Base-by-base conservation (phyloP, 2,797 vertebrate genomes). In the Etheostoma nigrum region DNA sequence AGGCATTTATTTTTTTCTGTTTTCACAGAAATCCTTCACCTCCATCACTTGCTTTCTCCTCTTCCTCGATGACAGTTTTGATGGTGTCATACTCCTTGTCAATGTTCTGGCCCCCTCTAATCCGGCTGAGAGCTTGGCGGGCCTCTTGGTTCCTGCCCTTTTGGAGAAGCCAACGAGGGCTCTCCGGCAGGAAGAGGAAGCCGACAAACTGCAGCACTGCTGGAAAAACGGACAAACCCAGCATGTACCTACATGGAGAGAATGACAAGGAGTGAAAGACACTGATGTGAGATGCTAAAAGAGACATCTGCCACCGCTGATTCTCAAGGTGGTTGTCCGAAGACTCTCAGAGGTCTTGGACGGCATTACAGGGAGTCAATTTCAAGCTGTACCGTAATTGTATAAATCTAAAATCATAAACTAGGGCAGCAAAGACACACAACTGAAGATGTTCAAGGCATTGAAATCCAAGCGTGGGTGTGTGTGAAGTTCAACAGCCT, bases 101-200 rank as follows among this genome's bases (percentile, higher is more conserved):
- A 0, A 97, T 95, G 16, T 90, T 93, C 78, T 92, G 95, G 72
- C 93, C 95, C 54, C 96, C 96, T 19, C 97, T 94, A 92, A 99
- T 98, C 49, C 89, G 94, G 76, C 90, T 91, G 6, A 99, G 96
- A 61, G 97, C 95, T 19, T 91, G 89, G 0, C 91, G 94, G n/a
- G 97, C 97, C 79, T 97, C 95, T 77, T 97, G 93, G 70, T 91
- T 93, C 58, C 94, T 94, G 10, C 97, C 98, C 85, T 97, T 98
- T 78, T 99, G 96, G 82, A 99, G 96, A 16, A 99, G 97, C 98
- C 98, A 99, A 49, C 98, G 96, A 2, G 98, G 98, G 85, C 98
- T 99, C 92, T 99, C 98, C 0, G 98, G 98, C 54, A 99, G 94
- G 81, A 98, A 98, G 40, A 98, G 90, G 94, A 99, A 99, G 14